Evolutionary conservation across 2,113 vertebrate species (phyloP), one percentile per base, ranked within the genome.

Genomic region (Cyprinodon brontotheroides): DNA sequence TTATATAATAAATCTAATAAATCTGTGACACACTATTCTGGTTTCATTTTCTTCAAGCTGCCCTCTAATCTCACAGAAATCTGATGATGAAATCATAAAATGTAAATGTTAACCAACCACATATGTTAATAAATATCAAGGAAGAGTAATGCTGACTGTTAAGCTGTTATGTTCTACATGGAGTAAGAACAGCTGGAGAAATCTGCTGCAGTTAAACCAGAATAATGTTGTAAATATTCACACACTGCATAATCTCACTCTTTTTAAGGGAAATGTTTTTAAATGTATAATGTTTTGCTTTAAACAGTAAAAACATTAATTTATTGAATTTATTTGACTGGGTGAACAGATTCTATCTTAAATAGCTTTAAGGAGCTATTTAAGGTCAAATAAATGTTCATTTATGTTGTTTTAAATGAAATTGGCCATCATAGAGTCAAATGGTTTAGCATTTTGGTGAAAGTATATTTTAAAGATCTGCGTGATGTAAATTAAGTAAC

Each of bases 61-160:
- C 39, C 3, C 15, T 15, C 37, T 20, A 15, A 43, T 3, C 17
- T 67, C 9, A 43, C 22, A 39, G 68, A 61, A 9, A 41, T 41
- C 5, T 41, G 41, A 41, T 41, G 41, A 41, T 41, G 3, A 47
- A 45, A 65, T 20, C 39, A 13, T 45, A 41, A 11, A 68, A 37
- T 20, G 4, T 29, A 20, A 40, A n/a, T 38, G n/a, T 72, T 22
- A 13, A 53, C 5, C 20, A 53, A 41, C 3, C 39, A 61, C 12
- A 13, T 3, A 59, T 17, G 22, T 22, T 20, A 10, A 15, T 39
- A 57, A 37, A 14, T 50, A 5, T 47, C 40, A 50, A 40, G 37
- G 5, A 36, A 61, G 29, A 53, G 59, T 50, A 0, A 59, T 29
- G 14, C 2, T 14, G 4, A 29, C 13, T 2, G 9, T 59, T 12